Evolutionary conservation across 2,888 invertebrate genomes (phyloP).

Genomic region (Chrysolina americana): DNA sequence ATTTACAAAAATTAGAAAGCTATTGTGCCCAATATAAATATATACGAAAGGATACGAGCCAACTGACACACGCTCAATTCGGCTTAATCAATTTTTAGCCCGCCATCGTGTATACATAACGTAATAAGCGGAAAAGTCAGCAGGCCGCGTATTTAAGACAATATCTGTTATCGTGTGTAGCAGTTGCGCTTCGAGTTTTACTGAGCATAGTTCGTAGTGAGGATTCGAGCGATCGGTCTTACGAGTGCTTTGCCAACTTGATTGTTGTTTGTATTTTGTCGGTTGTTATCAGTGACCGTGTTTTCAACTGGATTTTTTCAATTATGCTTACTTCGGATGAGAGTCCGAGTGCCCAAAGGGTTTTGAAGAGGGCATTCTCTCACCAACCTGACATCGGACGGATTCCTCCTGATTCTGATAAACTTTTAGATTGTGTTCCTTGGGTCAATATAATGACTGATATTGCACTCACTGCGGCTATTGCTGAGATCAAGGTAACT

Average conservation of each 20-base stretch:
- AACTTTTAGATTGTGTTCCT: constrained; percentile 65
- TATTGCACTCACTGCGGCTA: constrained; percentile 66
- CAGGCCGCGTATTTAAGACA: constrained; percentile 51
- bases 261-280: not conserved
- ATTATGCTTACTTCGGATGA: constrained; percentile 63
- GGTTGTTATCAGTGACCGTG: constrained; percentile 15
- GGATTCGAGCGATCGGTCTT: not conserved
- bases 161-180: constrained; percentile 35
- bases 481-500: constrained; percentile 67
- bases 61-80: constrained; percentile 43
- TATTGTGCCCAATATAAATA: constrained; percentile 26
- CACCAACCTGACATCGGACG: constrained; percentile 61
- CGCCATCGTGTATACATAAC: constrained; percentile 42
- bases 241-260: constrained; percentile 12
- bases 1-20: constrained; percentile 9
- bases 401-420: constrained; percentile 66
- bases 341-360: constrained; percentile 56
- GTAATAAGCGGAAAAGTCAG: constrained; percentile 47
- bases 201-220: constrained; percentile 2
- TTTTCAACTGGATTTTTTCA: constrained; percentile 5
- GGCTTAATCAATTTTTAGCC: constrained; percentile 42
- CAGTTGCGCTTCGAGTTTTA: constrained; percentile 33
- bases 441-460: constrained; percentile 68
- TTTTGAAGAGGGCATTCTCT: constrained; percentile 59
- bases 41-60: constrained; percentile 29